phyloP scores from a whole-genome alignment of 2,797 vertebrate species.

The Pelochelys cantorii region DNA sequence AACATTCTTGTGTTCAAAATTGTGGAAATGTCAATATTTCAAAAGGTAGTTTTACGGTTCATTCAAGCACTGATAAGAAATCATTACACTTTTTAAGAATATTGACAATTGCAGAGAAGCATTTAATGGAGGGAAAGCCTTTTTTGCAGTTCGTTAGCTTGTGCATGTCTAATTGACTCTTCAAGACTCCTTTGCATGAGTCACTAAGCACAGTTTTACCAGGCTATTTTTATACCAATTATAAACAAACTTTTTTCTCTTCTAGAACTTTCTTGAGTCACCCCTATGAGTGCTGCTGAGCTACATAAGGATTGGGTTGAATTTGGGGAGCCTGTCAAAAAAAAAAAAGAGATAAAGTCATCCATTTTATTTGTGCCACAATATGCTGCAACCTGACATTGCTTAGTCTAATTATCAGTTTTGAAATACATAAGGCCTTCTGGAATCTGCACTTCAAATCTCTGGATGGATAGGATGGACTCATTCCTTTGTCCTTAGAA shows the following conservation, averaged over 20 bases:
- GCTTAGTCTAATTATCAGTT: not conserved
- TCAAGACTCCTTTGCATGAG: conserved; percentile 79
- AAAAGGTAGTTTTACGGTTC: conserved; percentile 85
- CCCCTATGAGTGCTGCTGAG: not conserved
- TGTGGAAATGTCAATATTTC: conserved; percentile 88
- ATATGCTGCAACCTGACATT: not conserved
- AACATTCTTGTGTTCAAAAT: conserved; percentile 80
- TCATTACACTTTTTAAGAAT: conserved; percentile 84
- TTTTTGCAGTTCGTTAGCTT: conserved; percentile 84
- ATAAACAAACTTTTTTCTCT: conserved; percentile 29
- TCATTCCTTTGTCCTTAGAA: not conserved
- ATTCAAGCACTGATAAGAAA: conserved; percentile 85
- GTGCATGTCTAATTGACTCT: conserved; percentile 84
- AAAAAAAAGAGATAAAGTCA: not conserved
- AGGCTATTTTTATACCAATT: conserved; percentile 45
- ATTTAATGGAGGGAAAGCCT: conserved; percentile 81
- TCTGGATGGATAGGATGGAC: not conserved
- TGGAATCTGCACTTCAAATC: not conserved
- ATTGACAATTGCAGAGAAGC: conserved; percentile 79
- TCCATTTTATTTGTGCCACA: not conserved
- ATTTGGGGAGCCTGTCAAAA: conserved; percentile 15
- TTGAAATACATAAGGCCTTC: not conserved
- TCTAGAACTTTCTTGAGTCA: conserved; percentile 15
- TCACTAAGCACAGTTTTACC: conserved; percentile 76
- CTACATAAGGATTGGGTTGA: not conserved